A percentile compares a stretch with the other conserved stretches of the same genome.
Conservation (phyloP, 2,797 vertebrate species). For the Sebastes matsubarae region DNA sequence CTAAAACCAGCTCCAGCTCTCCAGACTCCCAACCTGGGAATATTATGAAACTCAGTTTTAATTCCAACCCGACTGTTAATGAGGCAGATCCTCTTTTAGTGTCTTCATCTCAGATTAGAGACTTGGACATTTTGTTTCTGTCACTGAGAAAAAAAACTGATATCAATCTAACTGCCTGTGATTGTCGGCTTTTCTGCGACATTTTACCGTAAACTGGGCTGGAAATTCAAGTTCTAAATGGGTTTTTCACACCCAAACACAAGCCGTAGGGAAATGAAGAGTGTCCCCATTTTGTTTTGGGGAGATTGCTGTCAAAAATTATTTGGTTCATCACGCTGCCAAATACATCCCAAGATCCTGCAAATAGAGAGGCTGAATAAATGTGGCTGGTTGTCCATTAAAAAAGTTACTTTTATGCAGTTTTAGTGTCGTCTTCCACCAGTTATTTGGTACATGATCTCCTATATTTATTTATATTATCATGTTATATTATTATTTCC, state of each 20-base stretch:
- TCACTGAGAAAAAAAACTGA: background rate
- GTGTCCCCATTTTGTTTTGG: constrained; percentile 8
- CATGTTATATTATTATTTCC: background rate
- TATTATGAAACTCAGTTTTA: constrained; percentile 61
- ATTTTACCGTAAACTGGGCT: constrained; percentile 10
- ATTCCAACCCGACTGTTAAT: constrained; percentile 62
- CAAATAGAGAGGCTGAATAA: background rate
- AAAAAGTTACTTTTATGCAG: background rate
- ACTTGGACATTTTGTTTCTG: constrained; percentile 11
- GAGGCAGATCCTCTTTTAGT: constrained; percentile 43
- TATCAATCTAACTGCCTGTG: constrained; percentile 1
- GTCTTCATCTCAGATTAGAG: constrained; percentile 27
- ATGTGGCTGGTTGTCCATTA: background rate
- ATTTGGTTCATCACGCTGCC: constrained; percentile 17
- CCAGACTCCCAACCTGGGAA: constrained; percentile 45
- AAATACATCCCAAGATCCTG: constrained; percentile 12
- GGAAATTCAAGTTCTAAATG: constrained; percentile 13
- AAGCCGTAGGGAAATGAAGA: constrained; percentile 3
- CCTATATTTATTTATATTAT: too few species aligned
- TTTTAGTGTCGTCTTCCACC: background rate
- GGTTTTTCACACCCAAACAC: constrained; percentile 15
- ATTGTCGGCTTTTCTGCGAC: background rate
- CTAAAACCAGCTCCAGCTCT: constrained; percentile 41
- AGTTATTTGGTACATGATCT: background rate
- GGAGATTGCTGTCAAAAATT: constrained; percentile 29